phyloP scores from a whole-genome alignment of 2,888 invertebrate genomes.

The Allolobophora icterica region DNA sequence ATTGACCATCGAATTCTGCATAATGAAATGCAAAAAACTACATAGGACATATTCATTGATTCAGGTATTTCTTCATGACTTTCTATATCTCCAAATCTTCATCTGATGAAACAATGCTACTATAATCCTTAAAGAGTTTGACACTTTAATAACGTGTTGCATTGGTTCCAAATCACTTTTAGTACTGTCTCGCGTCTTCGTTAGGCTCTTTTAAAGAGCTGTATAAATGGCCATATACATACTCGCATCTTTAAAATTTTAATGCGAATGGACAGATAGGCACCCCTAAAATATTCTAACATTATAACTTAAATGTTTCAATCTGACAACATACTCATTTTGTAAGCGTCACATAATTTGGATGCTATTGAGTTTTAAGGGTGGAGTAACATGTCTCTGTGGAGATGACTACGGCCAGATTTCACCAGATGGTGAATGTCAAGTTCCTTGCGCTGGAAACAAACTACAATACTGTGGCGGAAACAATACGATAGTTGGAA shows the following conservation, averaged over 20 bases:
- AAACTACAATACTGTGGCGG: not conserved
- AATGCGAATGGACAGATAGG: not conserved
- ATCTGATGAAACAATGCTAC: too few relatives aligned
- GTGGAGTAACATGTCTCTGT: not conserved
- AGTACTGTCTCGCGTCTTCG: too few relatives aligned
- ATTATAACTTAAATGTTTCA: too few relatives aligned
- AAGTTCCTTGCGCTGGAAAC: slow-evolving; percentile 4
- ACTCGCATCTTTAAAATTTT: too few relatives aligned
- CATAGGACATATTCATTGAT: not conserved
- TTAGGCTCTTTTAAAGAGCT: too few relatives aligned
- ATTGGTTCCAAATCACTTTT: too few relatives aligned
- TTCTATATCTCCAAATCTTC: not conserved
- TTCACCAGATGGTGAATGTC: not conserved
- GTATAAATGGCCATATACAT: not conserved
- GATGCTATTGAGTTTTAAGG: not conserved
- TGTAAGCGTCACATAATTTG: not conserved
- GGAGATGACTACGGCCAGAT: not conserved
- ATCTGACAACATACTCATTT: not conserved
- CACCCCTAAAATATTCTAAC: not conserved
- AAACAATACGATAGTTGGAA: not conserved
- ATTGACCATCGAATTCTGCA: not conserved
- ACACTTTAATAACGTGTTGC: too few relatives aligned
- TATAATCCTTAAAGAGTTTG: too few relatives aligned
- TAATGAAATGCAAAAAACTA: not conserved
- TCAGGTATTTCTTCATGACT: not conserved